A percentile compares a stretch with the other conserved stretches of the same genome.
These are phyloP conservation scores for Pollenia angustigena DNA, from an alignment of 2,888 invertebrate genomes.

Conservation along the genomic window DNA sequence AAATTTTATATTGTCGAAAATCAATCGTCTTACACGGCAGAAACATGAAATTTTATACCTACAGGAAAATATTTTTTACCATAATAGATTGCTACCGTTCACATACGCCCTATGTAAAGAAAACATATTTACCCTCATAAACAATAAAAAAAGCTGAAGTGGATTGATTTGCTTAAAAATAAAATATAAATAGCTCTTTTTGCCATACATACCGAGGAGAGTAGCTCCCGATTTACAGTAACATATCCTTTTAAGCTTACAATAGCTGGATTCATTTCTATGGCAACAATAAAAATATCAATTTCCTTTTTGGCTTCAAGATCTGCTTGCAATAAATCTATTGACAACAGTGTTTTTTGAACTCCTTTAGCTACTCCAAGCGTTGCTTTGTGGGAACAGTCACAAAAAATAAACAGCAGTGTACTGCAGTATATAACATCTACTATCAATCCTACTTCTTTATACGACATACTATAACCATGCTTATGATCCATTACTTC, in stretches of 20 bases:
- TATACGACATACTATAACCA: constrained; percentile 86
- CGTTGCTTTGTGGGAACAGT: constrained; percentile 88
- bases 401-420: constrained; percentile 87
- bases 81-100: too few relatives aligned
- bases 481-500: constrained; percentile 87
- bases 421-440: constrained; percentile 87
- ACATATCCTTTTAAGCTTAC: constrained; percentile 89
- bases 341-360: constrained; percentile 86
- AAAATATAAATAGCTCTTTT: too few relatives aligned
- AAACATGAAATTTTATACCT: too few relatives aligned
- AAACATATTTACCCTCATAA: too few relatives aligned
- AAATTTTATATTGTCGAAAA: too few relatives aligned
- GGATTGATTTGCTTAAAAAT: too few relatives aligned
- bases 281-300: constrained; percentile 88
- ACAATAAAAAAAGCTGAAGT: too few relatives aligned
- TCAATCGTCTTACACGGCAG: too few relatives aligned
- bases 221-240: constrained; percentile 87
- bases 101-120: too few relatives aligned
- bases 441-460: constrained; percentile 88
- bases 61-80: too few relatives aligned
- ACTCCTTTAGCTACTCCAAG: constrained; percentile 87
- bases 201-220: constrained; percentile 86
- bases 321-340: constrained; percentile 86
- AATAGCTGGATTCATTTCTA: constrained; percentile 89
- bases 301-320: constrained; percentile 88